Percentiles rank a stretch among this genome's conserved stretches.
Evolutionary conservation across 2,113 vertebrate species (phyloP).

Genomic region (Paradoxurus hermaphroditus): DNA sequence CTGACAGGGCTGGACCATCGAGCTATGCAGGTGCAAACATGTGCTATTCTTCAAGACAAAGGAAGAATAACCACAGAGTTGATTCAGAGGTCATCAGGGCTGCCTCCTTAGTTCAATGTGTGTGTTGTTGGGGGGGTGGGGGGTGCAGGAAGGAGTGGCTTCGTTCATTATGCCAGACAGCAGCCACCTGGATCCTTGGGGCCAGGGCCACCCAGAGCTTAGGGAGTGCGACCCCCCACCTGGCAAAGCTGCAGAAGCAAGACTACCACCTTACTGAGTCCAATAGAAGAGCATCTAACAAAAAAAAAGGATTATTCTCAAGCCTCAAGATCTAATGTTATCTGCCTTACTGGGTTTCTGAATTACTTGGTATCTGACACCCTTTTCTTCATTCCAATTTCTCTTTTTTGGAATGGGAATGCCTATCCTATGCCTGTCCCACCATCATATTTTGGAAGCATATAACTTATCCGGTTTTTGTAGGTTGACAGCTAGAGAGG

Average conservation of each 20-base stretch:
- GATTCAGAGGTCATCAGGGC: not conserved
- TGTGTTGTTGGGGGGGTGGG: not conserved
- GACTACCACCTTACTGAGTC: not conserved
- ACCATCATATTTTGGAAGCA: not conserved
- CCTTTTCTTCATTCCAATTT: not conserved
- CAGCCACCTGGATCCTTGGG: not conserved
- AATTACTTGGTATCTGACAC: not conserved
- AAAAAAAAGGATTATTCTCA: not conserved
- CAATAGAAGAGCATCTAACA: not conserved
- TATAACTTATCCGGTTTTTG: not conserved
- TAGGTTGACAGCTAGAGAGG: not conserved
- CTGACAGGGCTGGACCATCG: not conserved
- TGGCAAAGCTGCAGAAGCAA: not conserved
- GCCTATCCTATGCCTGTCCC: not conserved
- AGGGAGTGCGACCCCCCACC: no score
- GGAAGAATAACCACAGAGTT: not conserved
- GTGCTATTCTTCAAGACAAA: not conserved
- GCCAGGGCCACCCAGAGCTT: not conserved
- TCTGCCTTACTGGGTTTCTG: not conserved
- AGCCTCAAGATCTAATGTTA: not conserved
- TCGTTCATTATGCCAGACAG: not conserved
- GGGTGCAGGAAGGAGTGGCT: no score
- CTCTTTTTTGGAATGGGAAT: not conserved
- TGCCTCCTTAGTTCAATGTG: not conserved
- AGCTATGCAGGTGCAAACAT: not conserved